A percentile compares a stretch with the other conserved stretches of the same genome.
phyloP scores from a whole-genome alignment of 2,113 vertebrate species.

The Vulpes vulpes region DNA sequence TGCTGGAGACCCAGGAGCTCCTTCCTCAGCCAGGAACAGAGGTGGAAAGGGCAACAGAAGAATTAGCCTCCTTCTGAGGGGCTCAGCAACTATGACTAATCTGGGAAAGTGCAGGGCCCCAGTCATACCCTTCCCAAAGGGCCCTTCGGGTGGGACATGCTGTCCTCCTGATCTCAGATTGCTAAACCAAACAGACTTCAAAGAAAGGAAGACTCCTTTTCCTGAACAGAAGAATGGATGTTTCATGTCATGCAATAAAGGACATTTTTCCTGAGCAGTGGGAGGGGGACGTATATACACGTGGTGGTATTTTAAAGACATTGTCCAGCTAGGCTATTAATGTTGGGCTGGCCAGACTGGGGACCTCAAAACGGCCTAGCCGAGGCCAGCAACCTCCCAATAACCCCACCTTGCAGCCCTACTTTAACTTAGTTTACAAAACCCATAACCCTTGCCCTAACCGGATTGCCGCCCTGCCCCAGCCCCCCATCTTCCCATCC shows the following conservation, averaged over 20 bases:
- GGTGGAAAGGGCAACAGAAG: conserved; percentile 93
- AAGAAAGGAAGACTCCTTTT: conserved; percentile 94
- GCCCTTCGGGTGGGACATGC: conserved; percentile 94
- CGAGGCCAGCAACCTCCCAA: too few species aligned
- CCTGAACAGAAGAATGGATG: conserved; percentile 87
- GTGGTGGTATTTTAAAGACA: conserved; percentile 1
- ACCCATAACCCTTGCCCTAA: too few species aligned
- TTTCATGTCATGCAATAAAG: conserved; percentile 85
- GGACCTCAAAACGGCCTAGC: too few species aligned
- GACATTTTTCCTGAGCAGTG: conserved; percentile 80
- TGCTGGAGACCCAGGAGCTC: conserved; percentile 96
- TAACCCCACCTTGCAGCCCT: too few species aligned
- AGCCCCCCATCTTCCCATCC: too few species aligned
- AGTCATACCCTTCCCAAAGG: conserved; percentile 91
- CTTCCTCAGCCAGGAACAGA: conserved; percentile 93
- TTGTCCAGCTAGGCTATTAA: conserved; percentile 4
- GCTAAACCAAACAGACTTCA: conserved; percentile 91
- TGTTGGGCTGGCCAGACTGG: too few species aligned
- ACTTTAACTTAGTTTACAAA: too few species aligned
- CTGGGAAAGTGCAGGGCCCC: conserved; percentile 87
- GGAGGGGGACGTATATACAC: not conserved
- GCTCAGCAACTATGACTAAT: conserved; percentile 88
- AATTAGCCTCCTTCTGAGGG: conserved; percentile 90
- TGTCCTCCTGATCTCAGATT: conserved; percentile 94
- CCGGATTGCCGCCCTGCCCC: too few species aligned